These are phyloP conservation scores for Eufriesea mexicana DNA, from an alignment of 1,140 invertebrate species.

Conservation along the genomic window DNA sequence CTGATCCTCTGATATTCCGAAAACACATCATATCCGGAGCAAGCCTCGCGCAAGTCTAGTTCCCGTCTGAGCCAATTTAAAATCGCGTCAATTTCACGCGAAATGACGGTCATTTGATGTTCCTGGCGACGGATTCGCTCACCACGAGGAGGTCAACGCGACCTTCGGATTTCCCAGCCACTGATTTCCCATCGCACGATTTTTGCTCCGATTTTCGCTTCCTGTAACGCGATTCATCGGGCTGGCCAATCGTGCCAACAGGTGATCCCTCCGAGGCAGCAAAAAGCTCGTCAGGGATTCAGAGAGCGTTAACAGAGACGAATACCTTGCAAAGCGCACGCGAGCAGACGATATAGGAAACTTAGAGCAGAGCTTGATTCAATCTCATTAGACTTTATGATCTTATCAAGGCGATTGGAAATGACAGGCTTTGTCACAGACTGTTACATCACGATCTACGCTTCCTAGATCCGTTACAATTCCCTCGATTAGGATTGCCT, in stretches of 20 bases:
- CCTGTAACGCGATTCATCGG: neutral
- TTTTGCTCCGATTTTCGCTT: neutral
- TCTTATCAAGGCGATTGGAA: slow-evolving; percentile 51
- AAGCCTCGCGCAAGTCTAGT: too few species aligned
- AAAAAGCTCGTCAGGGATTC: neutral
- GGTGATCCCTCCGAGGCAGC: neutral
- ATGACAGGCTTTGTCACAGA: slow-evolving; percentile 41
- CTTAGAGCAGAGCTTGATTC: slow-evolving; percentile 17
- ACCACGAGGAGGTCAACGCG: neutral
- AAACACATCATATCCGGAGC: too few species aligned
- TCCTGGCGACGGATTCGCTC: neutral
- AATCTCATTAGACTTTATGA: slow-evolving; percentile 56
- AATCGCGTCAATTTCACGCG: too few species aligned
- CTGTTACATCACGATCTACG: slow-evolving; percentile 45
- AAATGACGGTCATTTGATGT: neutral
- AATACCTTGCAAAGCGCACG: neutral
- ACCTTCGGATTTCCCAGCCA: neutral
- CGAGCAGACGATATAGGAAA: slow-evolving; percentile 27
- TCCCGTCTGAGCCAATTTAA: too few species aligned
- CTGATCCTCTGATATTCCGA: too few species aligned
- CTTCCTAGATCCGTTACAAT: slow-evolving; percentile 52
- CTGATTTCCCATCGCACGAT: neutral
- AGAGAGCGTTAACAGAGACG: neutral
- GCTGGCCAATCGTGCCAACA: neutral
- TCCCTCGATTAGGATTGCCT: slow-evolving; percentile 26